Base-by-base conservation (phyloP, 2,113 vertebrate genomes). In the Aldabrachelys gigantea region DNA sequence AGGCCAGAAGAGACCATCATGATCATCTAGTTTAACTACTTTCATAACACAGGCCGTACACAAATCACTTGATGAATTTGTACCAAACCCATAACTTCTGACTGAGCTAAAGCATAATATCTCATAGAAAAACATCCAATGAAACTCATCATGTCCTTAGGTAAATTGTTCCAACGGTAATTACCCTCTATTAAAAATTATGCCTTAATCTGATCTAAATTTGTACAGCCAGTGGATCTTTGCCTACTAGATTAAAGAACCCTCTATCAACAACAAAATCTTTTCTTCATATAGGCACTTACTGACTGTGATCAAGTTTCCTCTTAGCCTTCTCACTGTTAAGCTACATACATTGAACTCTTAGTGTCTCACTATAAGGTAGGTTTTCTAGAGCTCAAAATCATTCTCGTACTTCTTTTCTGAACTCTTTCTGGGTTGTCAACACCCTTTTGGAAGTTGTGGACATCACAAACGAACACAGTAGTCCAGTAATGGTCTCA, bases 381-480 rank as follows among this genome's bases (percentile, higher is more conserved):
- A 38, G 2, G 57, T 44, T 80, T 49, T 80, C 81, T 49, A 10
- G 10, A 52, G 59, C 82, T 56, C 44, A 1, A 76, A 76, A 76
- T 81, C 5, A 62, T 10, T 54, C 56, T 19, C 52, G 9, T 27
- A 57, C 76, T 72, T 44, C 53, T 76, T 41, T 53, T 80, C 2
- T 5, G 69, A 87, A 27, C 19, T 27, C n/a, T 76, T 24, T 12
- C n/a, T 1, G 11, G 35, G 2, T 22, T 0, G 0, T 12, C 2
- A 38, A 24, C 84, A 92, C 2, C 72, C 38, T 76, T 76, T 76
- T 44, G 0, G 3, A 85, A 80, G 2, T n/a, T 29, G 41, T 0
- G 0, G 82, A 10, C 83, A 47, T 4, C 69, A 69, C 22, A 83
- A 79, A 0, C 0, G 1, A 50, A 35, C 4, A 2, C 0, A 4